Percentiles rank a stretch among this genome's conserved stretches.
Conservation (phyloP, 2,888 invertebrate genomes). For the Nephrotoma guestfalica region DNA sequence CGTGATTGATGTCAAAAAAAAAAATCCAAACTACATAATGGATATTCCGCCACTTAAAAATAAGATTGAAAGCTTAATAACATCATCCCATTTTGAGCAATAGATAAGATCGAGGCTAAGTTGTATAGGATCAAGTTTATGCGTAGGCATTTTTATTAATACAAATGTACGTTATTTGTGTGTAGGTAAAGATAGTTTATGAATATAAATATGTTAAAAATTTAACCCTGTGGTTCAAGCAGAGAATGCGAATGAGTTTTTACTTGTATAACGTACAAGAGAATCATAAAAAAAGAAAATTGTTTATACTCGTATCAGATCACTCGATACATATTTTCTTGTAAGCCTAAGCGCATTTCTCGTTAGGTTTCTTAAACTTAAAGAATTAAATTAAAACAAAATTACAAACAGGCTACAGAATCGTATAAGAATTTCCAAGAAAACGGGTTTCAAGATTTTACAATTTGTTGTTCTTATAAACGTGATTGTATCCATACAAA, state of each 20-base stretch:
- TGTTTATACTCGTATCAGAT: background rate
- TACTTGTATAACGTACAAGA: background rate
- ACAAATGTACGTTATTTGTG: background rate
- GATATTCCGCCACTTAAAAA: background rate
- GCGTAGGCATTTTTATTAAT: background rate
- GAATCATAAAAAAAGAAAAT: background rate
- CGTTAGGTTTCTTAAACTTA: background rate
- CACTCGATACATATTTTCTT: background rate
- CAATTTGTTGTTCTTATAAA: background rate
- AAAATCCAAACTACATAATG: background rate
- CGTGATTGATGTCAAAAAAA: background rate
- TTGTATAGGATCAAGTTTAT: background rate
- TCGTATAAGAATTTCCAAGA: background rate
- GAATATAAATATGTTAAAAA: background rate
- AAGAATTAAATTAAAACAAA: background rate
- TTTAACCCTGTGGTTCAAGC: background rate
- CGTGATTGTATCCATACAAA: background rate
- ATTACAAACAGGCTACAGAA: background rate
- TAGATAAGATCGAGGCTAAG: no score
- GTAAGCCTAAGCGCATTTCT: background rate
- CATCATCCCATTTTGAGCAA: background rate
- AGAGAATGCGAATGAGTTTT: background rate
- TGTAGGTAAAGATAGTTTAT: background rate
- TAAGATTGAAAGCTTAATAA: background rate
- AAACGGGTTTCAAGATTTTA: background rate